Evolutionary conservation across 2,113 vertebrate species (phyloP).

Genomic region (Dipodomys merriami): DNA sequence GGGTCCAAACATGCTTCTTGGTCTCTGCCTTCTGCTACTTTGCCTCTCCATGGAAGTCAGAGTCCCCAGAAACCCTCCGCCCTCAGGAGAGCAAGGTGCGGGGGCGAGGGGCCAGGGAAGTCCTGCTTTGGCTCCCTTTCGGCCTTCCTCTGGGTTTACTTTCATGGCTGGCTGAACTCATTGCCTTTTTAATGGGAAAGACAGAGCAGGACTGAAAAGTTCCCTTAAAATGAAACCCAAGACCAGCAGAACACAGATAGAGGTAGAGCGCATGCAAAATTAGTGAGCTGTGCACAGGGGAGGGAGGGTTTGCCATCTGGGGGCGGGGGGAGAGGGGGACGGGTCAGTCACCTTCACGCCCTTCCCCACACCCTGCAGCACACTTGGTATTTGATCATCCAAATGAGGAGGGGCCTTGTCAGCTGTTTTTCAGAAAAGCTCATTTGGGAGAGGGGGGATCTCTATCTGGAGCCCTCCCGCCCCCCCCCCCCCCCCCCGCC

Average conservation of each 20-base stretch:
- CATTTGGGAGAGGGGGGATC: not conserved
- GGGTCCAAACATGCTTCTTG: not conserved
- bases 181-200: not conserved
- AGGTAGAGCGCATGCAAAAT: not conserved
- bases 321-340: rapidly evolving
- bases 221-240: not conserved
- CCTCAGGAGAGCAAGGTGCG: too few species aligned
- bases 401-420: rapidly evolving
- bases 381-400: not conserved
- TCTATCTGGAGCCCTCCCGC: not conserved
- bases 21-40: not conserved
- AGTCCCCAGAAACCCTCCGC: not conserved
- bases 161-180: not conserved
- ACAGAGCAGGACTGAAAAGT: not conserved
- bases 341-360: not conserved
- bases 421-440: too few species aligned
- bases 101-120: not conserved
- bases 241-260: not conserved
- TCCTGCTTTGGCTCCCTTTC: not conserved
- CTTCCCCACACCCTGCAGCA: not conserved
- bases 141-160: not conserved
- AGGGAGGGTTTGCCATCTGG: too few species aligned
- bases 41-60: not conserved
- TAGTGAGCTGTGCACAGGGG: rapidly evolving
- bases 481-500: too few species aligned